phyloP scores from a whole-genome alignment of 2,888 invertebrate species.

The Gisinianus flammeolus region DNA sequence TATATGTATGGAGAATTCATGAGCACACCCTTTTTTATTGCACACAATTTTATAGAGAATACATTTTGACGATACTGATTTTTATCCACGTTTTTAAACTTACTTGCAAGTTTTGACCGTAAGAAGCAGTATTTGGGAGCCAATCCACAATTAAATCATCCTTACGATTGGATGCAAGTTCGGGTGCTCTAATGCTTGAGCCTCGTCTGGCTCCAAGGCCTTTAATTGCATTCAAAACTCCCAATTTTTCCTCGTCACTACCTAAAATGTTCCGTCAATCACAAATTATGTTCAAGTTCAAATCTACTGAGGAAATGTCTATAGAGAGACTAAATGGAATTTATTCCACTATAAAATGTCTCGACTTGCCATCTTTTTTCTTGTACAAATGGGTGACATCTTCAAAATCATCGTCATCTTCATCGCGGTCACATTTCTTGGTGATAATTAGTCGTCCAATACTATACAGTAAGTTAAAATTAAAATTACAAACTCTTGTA shows the following conservation, averaged over 20 bases:
- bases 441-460: constrained; percentile 74
- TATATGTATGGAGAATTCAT: too few relatives aligned
- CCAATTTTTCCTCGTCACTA: constrained; percentile 70
- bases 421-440: constrained; percentile 69
- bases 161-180: constrained; percentile 63
- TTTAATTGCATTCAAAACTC: constrained; percentile 72
- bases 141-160: constrained; percentile 69
- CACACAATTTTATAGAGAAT: too few relatives aligned
- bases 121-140: constrained; percentile 68
- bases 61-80: too few relatives aligned
- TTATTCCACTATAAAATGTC: not conserved
- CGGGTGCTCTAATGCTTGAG: constrained; percentile 64
- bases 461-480: constrained; percentile 62
- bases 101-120: constrained; percentile 72
- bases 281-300: too few relatives aligned
- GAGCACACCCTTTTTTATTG: too few relatives aligned
- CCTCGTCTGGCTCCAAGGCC: constrained; percentile 69
- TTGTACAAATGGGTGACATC: constrained; percentile 73
- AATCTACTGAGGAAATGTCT: too few relatives aligned
- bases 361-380: constrained; percentile 64
- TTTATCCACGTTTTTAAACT: too few relatives aligned
- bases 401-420: constrained; percentile 71
- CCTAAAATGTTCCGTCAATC: constrained; percentile 63
- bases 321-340: too few relatives aligned
- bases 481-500: not conserved